Base-by-base conservation (phyloP, 2,113 vertebrate genomes). In the Illadopsis cleaveri region DNA sequence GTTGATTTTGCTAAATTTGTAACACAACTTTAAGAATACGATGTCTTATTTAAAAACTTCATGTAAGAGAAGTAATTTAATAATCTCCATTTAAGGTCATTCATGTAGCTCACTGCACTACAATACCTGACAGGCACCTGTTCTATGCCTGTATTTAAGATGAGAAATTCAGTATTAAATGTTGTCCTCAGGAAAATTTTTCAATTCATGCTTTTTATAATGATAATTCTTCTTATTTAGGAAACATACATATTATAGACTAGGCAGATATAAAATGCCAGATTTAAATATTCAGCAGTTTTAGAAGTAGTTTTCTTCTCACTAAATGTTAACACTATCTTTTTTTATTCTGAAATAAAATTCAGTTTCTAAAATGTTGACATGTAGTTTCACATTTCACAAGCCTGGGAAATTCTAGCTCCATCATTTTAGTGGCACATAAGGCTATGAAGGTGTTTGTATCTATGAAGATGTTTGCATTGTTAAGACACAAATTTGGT, bases 241-340 rank as follows among this genome's bases (percentile, higher is more conserved):
- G 64, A 84, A 91, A 37, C 35, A 33, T 60, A 35, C 56, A 42
- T 78, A 38, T 53, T 81, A 31, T 44, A 89, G 37, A 65, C 40
- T 58, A 93, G 86, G 45, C 38, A 94, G 78, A 70, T 70, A 73
- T 25, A 70, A 91, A 94, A 96, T 88, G 64, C 60, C 71, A 86
- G 27, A 58, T 91, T 88, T 93, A 94, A 91, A 90, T 94, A 91
- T 89, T 91, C 73, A 70, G 30, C 28, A 65, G 28, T 57, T 93
- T 76, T 92, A 50, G 11, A 76, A 72, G 81, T 80, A 60, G 57
- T 57, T 89, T 87, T 48, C 21, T 69, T 96, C 81, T 76, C 58
- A 70, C 76, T 86, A 66, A 21, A 81, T 57, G 22, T 68, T 79
- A 64, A 40, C 6, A 53, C 30, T 23, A 7, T 23, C 1, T 58